Percentiles rank a stretch among this genome's conserved stretches.
These are phyloP conservation scores for Stegodyphus mimosarum DNA, from an alignment of 1,140 invertebrate species.

Conservation along the genomic window DNA sequence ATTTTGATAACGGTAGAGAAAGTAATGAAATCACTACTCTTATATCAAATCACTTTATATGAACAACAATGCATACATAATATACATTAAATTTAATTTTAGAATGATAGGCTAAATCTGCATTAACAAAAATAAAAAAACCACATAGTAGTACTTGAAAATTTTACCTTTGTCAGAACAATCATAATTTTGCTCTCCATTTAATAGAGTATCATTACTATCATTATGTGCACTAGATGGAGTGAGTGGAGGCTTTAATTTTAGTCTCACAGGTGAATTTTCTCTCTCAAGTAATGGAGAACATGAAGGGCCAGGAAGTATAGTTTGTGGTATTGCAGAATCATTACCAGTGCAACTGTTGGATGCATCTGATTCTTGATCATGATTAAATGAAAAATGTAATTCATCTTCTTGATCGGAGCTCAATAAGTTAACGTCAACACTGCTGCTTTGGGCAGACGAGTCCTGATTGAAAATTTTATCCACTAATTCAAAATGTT, in stretches of 20 bases:
- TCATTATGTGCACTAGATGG: conserved; percentile 8
- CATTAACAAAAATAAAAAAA: no score
- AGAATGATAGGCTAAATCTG: no score
- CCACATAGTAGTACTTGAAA: not conserved
- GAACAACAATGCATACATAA: no score
- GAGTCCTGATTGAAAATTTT: conserved; percentile 35
- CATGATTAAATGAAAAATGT: conserved; percentile 28
- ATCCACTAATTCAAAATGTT: conserved; percentile 43
- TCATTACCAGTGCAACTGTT: conserved; percentile 40
- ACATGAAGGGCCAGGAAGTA: conserved; percentile 10
- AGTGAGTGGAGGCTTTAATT: not conserved
- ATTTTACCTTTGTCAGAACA: conserved; percentile 39
- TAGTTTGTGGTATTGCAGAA: not conserved
- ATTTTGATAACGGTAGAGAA: no score
- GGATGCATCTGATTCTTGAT: conserved; percentile 48
- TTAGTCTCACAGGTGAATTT: not conserved
- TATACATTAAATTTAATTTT: no score
- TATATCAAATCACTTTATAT: no score
- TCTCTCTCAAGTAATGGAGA: not conserved
- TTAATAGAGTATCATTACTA: conserved; percentile 27
- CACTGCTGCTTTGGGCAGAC: not conserved
- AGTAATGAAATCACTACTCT: no score
- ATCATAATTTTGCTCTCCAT: conserved; percentile 24
- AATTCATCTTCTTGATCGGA: conserved; percentile 52
- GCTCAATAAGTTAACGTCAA: conserved; percentile 18